These are phyloP conservation scores for Brachirus orientalis DNA, from an alignment of 2,113 vertebrate species.

Conservation along the genomic window DNA sequence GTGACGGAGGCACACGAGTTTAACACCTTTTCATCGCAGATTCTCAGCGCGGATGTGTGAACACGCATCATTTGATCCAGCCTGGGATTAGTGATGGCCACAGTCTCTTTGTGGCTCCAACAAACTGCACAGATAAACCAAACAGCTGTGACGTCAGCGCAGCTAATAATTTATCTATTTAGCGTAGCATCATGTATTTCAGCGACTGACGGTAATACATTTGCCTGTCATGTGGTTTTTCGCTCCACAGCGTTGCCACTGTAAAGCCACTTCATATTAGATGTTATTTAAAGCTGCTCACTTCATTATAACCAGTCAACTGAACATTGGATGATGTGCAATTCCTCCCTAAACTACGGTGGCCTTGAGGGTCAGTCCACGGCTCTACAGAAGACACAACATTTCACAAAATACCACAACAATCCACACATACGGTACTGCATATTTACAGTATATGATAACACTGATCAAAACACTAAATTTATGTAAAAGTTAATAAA, in stretches of 20 bases:
- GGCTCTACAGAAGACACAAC: no score
- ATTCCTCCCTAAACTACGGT: constrained; percentile 21
- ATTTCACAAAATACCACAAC: no score
- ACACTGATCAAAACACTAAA: no score
- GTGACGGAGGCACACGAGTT: constrained; percentile 28
- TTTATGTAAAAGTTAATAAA: no score
- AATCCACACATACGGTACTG: no score
- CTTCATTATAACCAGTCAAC: constrained; percentile 33
- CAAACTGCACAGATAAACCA: constrained; percentile 35
- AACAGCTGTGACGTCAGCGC: constrained; percentile 36
- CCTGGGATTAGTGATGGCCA: constrained; percentile 57
- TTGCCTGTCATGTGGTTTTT: constrained; percentile 37
- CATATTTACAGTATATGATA: no score
- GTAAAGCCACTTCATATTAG: constrained; percentile 11
- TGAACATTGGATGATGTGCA: constrained; percentile 15
- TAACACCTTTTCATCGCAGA: constrained; percentile 50
- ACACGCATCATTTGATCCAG: constrained; percentile 49
- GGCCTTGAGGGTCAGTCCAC: no score
- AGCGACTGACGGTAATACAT: constrained; percentile 23
- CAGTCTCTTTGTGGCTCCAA: constrained; percentile 52
- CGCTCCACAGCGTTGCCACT: no score
- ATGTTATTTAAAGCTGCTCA: constrained; percentile 20
- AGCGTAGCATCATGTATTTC: constrained; percentile 44
- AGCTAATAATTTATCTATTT: constrained; percentile 51
- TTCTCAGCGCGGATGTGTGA: constrained; percentile 72